phyloP scores from a whole-genome alignment of 2,113 vertebrate genomes.

The Brachyhypopomus gauderio region DNA sequence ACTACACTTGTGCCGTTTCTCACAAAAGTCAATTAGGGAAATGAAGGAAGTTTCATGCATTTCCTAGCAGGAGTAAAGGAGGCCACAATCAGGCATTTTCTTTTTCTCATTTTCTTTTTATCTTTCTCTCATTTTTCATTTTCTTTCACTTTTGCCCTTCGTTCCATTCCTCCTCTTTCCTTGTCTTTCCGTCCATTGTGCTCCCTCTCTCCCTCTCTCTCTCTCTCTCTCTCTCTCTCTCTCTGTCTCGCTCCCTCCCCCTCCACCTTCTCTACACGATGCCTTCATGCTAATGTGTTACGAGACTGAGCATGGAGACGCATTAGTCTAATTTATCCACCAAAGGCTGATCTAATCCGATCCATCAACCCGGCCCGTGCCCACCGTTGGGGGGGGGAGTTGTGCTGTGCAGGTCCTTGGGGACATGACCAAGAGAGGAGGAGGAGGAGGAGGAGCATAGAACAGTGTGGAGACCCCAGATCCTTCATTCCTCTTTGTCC shows the following conservation, averaged over 20 bases:
- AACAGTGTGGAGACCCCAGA: constrained; percentile 7
- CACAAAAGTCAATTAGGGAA: constrained; percentile 4
- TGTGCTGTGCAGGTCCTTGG: constrained; percentile 21
- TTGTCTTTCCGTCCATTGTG: neutral
- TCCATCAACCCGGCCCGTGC: constrained; percentile 38
- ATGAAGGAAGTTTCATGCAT: neutral
- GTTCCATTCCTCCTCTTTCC: neutral
- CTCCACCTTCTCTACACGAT: neutral
- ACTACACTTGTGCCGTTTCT: neutral
- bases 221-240: neutral
- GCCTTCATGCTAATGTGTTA: constrained; percentile 43
- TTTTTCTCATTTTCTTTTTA: neutral
- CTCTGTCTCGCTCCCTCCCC: neutral
- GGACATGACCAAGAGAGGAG: constrained; percentile 28
- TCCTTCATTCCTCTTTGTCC: constrained; percentile 32
- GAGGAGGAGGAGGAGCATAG: constrained; percentile 7
- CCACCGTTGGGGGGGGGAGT: constrained; percentile 9
- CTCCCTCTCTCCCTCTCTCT: neutral
- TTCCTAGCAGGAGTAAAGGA: neutral
- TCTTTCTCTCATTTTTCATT: neutral
- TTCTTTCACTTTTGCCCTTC: too few relatives aligned
- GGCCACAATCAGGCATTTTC: neutral
- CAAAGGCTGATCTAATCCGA: constrained; percentile 47
- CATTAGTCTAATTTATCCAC: constrained; percentile 51
- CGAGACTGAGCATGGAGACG: constrained; percentile 26